Evolutionary conservation across 2,797 vertebrate species (phyloP).

Genomic region (Thunnus albacares): DNA sequence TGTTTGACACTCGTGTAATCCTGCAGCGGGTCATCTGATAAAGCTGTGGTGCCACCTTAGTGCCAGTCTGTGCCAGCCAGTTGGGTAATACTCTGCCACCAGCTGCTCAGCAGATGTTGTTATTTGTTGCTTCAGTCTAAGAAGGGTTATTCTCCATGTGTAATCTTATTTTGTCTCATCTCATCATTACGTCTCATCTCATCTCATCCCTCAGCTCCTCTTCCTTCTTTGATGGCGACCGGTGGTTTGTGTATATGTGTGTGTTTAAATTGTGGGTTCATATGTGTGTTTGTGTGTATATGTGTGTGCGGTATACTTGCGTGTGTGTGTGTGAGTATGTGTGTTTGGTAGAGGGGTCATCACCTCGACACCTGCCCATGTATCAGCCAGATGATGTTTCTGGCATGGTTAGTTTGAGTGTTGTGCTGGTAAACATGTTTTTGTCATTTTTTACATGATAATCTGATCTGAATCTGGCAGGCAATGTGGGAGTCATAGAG

Average conservation of each 20-base stretch:
- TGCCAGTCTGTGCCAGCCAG: conserved; percentile 70
- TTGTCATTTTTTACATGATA: conserved; percentile 83
- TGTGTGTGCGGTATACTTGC: background rate
- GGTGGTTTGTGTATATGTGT: conserved; percentile 40
- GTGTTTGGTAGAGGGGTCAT: conserved; percentile 61
- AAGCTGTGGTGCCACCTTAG: conserved; percentile 73
- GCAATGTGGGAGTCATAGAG: conserved; percentile 59
- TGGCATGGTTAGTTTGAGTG: conserved; percentile 76
- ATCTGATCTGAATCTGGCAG: conserved; percentile 82
- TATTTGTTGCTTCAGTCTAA: conserved; percentile 77
- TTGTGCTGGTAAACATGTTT: conserved; percentile 83
- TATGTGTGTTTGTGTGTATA: background rate
- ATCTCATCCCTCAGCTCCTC: conserved; percentile 26
- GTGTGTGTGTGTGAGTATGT: conserved; percentile 17
- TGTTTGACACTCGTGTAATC: conserved; percentile 87
- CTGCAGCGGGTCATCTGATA: conserved; percentile 84
- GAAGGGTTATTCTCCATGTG: conserved; percentile 77
- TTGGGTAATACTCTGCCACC: conserved; percentile 81
- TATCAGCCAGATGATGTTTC: conserved; percentile 83
- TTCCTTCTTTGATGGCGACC: conserved; percentile 22
- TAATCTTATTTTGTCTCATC: conserved; percentile 52
- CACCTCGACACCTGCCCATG: conserved; percentile 81
- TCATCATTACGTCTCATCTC: conserved; percentile 36
- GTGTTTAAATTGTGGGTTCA: conserved; percentile 4
- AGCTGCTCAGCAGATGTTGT: conserved; percentile 90